phyloP scores from a whole-genome alignment of 2,797 vertebrate species.

The Gobionotothen gibberifrons region DNA sequence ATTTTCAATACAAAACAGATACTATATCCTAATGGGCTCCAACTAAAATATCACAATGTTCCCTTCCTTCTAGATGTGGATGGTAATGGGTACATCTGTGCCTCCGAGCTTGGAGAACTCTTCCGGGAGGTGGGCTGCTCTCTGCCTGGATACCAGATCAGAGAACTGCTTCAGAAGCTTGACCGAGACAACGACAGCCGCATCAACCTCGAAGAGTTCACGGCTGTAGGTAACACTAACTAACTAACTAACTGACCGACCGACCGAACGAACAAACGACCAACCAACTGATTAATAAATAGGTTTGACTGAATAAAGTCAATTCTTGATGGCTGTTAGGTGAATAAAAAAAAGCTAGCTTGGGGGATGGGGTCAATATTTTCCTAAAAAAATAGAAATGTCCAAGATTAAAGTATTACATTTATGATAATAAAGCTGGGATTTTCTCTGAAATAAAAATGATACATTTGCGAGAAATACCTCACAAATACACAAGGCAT shows the following conservation, averaged over 20 bases:
- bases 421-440: too few species aligned
- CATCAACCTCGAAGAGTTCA: slow-evolving; percentile 93
- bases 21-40: background rate
- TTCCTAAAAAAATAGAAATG: too few species aligned
- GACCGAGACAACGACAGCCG: slow-evolving; percentile 93
- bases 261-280: accelerated
- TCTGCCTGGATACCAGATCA: slow-evolving; percentile 92
- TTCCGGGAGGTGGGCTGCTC: slow-evolving; percentile 91
- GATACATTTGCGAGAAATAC: too few species aligned
- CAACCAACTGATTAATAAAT: too few species aligned
- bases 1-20: background rate
- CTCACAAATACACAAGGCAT: too few species aligned
- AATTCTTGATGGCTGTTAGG: too few species aligned
- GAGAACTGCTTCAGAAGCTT: slow-evolving; percentile 93
- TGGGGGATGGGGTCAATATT: too few species aligned
- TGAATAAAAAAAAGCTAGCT: too few species aligned
- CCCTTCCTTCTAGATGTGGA: slow-evolving; percentile 86
- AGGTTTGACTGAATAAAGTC: too few species aligned
- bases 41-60: background rate
- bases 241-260: background rate
- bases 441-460: too few species aligned
- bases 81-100: slow-evolving; percentile 90
- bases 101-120: slow-evolving; percentile 89
- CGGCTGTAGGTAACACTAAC: slow-evolving; percentile 89
- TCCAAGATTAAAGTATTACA: too few species aligned